Evolutionary conservation across 1,140 invertebrate species (phyloP), one percentile per base, ranked within the genome.

Genomic region (Pomacea maculata): DNA sequence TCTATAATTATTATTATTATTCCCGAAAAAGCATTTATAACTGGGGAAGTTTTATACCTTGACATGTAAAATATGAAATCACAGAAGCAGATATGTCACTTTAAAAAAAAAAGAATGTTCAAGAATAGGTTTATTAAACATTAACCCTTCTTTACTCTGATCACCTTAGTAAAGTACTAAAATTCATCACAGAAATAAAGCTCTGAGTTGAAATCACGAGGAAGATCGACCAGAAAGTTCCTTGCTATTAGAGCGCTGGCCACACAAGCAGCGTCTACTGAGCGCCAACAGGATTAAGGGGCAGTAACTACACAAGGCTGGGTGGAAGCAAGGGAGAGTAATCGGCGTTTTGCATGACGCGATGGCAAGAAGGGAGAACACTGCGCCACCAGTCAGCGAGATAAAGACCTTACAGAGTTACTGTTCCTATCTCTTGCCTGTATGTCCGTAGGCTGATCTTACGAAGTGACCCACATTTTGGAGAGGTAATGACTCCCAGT

Each of bases 201-300:
- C 34, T 45, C 34, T 45, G 68, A 71, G 45, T 34, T 34, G 14
- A 57, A 52, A 17, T 57, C 52, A 75, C 73, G n/a, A 34, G 75
- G n/a, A 55, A 25, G n/a, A 25, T 5, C 52, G 15, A 52, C 74
- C 74, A 10, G 5, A 21, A 34, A 29, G 11, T 10, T 29, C 8
- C 52, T 9, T 57, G 21, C 19, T 17, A 12, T 61, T 64, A 34
- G 1, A 17, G 11, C 55, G 4, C 12, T 63, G 75, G 63, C 75
- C 75, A 76, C 75, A 76, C 75, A 76, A 25, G 61, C 75, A 55
- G 55, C 75, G 63, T 29, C 75, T 76, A 76, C 55, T 29, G 75
- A 61, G 61, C 75, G 17, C 55, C 57, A 15, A 2, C 52, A 21
- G 75, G 75, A 76, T 76, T 76, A 76, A 76, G 61, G 75, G 19